Conservation (phyloP, 1,140 invertebrate species). For the Eriocheir sinensis region DNA sequence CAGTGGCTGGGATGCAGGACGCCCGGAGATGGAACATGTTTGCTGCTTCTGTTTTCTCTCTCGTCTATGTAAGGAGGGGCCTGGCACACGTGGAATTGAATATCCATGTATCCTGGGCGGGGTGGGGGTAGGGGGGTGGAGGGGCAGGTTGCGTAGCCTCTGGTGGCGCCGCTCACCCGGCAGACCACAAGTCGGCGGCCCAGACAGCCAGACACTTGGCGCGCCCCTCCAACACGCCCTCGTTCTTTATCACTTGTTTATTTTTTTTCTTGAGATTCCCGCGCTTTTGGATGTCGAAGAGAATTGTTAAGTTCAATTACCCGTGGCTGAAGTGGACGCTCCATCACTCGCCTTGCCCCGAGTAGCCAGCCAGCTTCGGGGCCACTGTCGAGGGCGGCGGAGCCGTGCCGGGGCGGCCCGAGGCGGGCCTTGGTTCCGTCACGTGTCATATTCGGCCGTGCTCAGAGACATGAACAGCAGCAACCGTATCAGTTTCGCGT, state of each 20-base stretch:
- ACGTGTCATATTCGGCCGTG: neutral
- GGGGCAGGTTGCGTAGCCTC: neutral
- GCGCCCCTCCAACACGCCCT: neutral
- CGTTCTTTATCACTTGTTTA: neutral
- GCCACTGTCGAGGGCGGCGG: too few relatives aligned
- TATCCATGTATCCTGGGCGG: neutral
- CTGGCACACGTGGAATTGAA: neutral
- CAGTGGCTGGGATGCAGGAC: neutral
- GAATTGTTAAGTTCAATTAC: too few relatives aligned
- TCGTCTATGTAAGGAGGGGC: neutral
- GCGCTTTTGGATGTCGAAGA: too few relatives aligned
- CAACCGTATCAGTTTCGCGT: neutral
- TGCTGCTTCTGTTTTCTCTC: slow-evolving; percentile 2
- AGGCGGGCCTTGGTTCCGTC: neutral
- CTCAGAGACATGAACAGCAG: neutral
- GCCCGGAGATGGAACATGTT: neutral
- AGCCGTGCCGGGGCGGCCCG: neutral
- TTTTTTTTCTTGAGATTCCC: too few relatives aligned
- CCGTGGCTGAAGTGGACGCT: too few relatives aligned
- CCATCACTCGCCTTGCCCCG: too few relatives aligned
- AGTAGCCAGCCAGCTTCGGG: too few relatives aligned
- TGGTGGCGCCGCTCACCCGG: neutral
- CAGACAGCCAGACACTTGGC: neutral
- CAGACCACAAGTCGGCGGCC: neutral
- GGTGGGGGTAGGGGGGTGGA: neutral